phyloP scores from a whole-genome alignment of 1,140 invertebrate species.

The Drosophila pruinosa region DNA sequence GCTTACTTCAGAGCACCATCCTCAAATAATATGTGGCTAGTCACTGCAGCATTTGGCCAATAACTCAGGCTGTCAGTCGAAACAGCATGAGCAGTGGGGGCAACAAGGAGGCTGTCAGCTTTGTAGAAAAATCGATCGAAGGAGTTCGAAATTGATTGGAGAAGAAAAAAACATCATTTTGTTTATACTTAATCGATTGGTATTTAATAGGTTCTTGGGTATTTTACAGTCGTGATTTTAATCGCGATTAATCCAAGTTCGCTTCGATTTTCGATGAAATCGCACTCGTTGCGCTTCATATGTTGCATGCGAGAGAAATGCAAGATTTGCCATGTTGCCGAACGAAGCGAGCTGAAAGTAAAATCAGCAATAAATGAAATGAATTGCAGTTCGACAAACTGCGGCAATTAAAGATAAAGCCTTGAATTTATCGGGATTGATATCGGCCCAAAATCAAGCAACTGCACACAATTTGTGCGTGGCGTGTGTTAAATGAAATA shows the following conservation, averaged over 20 bases:
- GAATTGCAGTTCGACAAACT: constrained; percentile 34
- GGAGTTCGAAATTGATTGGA: too few species aligned
- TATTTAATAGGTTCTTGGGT: too few species aligned
- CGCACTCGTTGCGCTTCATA: not conserved
- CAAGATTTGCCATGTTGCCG: not conserved
- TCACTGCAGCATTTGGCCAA: constrained; percentile 59
- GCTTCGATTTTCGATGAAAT: too few species aligned
- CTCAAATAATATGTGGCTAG: constrained; percentile 53
- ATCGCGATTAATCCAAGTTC: too few species aligned
- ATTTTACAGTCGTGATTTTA: too few species aligned
- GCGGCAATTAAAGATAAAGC: constrained; percentile 12
- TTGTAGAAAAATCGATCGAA: not conserved
- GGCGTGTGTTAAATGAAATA: constrained; percentile 17
- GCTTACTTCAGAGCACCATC: constrained; percentile 50
- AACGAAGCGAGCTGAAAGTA: constrained; percentile 22
- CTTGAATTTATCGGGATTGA: constrained; percentile 1
- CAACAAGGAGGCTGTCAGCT: not conserved
- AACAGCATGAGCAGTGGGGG: not conserved
- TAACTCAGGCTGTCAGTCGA: constrained; percentile 57
- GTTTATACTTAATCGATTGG: too few species aligned
- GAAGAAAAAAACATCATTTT: too few species aligned
- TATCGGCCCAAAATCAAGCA: not conserved
- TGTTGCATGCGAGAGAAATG: not conserved
- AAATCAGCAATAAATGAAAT: constrained; percentile 32
- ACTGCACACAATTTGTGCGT: not conserved